Evolutionary conservation across 2,888 invertebrate species (phyloP).

Genomic region (Sericinus montela): DNA sequence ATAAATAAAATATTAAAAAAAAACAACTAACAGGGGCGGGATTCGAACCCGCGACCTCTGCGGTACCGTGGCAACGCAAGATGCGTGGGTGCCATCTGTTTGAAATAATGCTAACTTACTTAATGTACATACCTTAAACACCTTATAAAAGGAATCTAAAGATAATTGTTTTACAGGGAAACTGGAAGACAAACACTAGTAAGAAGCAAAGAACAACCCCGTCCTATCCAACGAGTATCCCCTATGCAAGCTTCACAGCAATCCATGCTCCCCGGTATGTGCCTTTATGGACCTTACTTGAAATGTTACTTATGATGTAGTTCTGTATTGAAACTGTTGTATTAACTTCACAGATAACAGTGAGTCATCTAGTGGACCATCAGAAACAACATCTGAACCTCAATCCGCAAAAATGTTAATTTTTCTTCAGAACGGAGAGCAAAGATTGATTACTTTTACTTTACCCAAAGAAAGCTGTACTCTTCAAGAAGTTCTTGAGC

Average conservation of each 20-base stretch:
- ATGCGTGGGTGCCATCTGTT: no score
- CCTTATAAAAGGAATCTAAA: no score
- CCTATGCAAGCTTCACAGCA: conserved; percentile 68
- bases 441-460: conserved; percentile 89
- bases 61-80: no score
- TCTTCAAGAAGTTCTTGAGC: conserved; percentile 88
- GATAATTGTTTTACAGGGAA: conserved; percentile 41
- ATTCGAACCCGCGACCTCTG: no score
- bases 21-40: no score
- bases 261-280: conserved; percentile 30
- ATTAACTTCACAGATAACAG: conserved; percentile 51
- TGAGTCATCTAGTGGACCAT: conserved; percentile 53
- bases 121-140: no score
- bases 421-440: conserved; percentile 87
- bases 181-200: conserved; percentile 65
- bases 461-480: conserved; percentile 90
- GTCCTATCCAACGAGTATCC: conserved; percentile 69
- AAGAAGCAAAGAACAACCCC: conserved; percentile 65
- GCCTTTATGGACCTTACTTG: background rate
- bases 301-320: background rate
- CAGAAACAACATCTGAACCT: conserved; percentile 72
- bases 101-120: no score
- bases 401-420: conserved; percentile 90
- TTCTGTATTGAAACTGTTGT: background rate
- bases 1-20: no score